Conservation (phyloP, 2,888 invertebrate species). For the Epinotia nisella region DNA sequence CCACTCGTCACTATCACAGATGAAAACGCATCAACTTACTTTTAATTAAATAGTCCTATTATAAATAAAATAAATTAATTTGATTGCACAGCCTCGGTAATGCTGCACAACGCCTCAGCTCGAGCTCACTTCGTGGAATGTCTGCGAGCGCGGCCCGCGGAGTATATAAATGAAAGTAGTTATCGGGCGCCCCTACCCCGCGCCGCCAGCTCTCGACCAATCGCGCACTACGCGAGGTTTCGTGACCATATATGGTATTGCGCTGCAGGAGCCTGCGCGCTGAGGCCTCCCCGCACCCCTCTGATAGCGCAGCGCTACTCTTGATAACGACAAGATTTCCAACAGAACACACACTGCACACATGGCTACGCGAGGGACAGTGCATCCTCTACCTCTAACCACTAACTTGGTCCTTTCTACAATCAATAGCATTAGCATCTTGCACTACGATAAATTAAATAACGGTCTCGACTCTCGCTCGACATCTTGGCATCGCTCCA, state of each 20-base stretch:
- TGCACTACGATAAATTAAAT: constrained; percentile 47
- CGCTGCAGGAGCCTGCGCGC: constrained; percentile 85
- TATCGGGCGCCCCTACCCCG: constrained; percentile 84
- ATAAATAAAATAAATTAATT: constrained; percentile 82
- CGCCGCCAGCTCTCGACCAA: constrained; percentile 84
- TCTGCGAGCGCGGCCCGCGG: constrained; percentile 74
- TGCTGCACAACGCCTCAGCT: constrained; percentile 80
- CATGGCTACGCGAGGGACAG: constrained; percentile 48
- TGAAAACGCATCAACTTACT: constrained; percentile 73
- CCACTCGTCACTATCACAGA: constrained; percentile 60
- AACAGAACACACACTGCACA: constrained; percentile 57
- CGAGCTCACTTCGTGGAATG: constrained; percentile 84
- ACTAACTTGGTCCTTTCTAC: constrained; percentile 3
- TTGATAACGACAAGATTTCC: constrained; percentile 73
- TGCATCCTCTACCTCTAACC: constrained; percentile 18
- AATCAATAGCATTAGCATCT: constrained; percentile 39
- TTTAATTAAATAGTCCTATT: constrained; percentile 83
- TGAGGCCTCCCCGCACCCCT: constrained; percentile 60
- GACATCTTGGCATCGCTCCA: constrained; percentile 58
- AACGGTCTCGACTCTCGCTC: too few relatives aligned
- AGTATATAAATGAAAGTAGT: constrained; percentile 85
- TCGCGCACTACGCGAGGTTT: constrained; percentile 82
- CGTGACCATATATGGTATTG: constrained; percentile 90
- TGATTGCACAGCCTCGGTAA: constrained; percentile 82
- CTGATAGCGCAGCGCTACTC: constrained; percentile 63